Percentiles rank a stretch among this genome's conserved stretches.
Evolutionary conservation across 64 coral and sea anemone genomes (phyloP).

Genomic region (Montipora sp.): DNA sequence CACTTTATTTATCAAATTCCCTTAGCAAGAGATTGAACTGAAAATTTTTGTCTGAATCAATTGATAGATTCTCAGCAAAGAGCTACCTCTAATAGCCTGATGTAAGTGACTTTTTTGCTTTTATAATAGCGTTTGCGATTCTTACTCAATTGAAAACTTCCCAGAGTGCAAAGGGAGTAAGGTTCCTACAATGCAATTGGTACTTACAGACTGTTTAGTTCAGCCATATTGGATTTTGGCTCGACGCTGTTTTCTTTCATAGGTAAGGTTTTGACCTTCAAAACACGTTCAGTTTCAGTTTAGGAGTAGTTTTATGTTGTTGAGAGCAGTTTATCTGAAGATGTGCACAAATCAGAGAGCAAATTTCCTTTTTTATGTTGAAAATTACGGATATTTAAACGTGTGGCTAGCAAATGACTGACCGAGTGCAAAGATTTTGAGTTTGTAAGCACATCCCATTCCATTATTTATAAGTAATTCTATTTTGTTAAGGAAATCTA

Average conservation of each 20-base stretch:
- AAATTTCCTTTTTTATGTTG: too few relatives aligned
- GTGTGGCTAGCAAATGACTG: too few relatives aligned
- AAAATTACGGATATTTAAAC: too few relatives aligned
- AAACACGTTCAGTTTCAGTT: not conserved
- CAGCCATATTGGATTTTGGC: not conserved
- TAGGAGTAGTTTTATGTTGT: not conserved
- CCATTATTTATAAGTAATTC: too few relatives aligned
- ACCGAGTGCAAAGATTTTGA: too few relatives aligned
- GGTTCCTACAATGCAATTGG: not conserved
- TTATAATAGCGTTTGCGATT: not conserved
- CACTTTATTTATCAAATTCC: slow-evolving; percentile 8
- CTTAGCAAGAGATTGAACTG: slow-evolving; percentile 2
- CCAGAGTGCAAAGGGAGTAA: not conserved
- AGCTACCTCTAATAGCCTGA: slow-evolving; percentile 4
- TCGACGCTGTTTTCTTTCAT: not conserved
- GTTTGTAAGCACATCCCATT: too few relatives aligned
- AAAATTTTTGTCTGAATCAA: slow-evolving; percentile 22
- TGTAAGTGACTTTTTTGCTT: not conserved
- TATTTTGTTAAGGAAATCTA: too few relatives aligned
- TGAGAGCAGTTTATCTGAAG: not conserved
- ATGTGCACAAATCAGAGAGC: not conserved
- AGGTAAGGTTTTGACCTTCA: not conserved
- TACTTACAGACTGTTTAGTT: not conserved
- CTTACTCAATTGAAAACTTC: not conserved
- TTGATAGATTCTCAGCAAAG: not conserved